Base-by-base conservation (phyloP, 2,113 vertebrate species). In the Condylura cristata region DNA sequence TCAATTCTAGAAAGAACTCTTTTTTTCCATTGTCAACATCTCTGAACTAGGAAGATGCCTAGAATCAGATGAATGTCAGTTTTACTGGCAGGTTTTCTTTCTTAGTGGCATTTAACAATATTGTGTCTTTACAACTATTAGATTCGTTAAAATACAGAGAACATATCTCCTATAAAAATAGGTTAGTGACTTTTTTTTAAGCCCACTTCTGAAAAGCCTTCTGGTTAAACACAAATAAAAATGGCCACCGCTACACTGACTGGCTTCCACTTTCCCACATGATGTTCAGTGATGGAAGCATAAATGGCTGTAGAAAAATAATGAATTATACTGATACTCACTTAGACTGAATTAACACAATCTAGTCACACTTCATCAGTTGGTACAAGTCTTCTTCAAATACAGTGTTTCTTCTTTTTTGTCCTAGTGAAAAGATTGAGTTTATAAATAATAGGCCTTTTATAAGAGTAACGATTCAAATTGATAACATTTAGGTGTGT, bases 61-160 rank as follows among this genome's bases (percentile, higher is more conserved):
- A 63, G 2, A 53, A 41, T 34, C 41, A 44, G 7, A 28, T 24
- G 28, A 18, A 53, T 65, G 34, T 32, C 72, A 20, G 34, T 34
- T 48, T 82, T 39, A 66, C 3, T 63, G 32, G 48, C 58, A 82
- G 22, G 61, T 94, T 74, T 86, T 82, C 46, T 92, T 87, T n/a
- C 66, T 70, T 68, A 37, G n/a, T 41, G 56, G 39, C 14, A 53
- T 76, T 11, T 86, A 79, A 76, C 32, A 58, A 48, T 46, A 11
- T 14, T 56, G 14, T 58, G 30, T 89, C 86, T 91, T 86, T 61
- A 94, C 92, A 91, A 83, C 66, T 32, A 32, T 39, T 90, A 51
- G 41, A 82, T 86, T 86, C 82, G 39, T 79, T 94, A 56, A 86
- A 83, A 94, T 89, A n/a, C n/a, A 89, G 68, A 91, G 95, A 89